Evolutionary conservation across 2,113 vertebrate species (phyloP).

Genomic region (Pituophis catenifer): DNA sequence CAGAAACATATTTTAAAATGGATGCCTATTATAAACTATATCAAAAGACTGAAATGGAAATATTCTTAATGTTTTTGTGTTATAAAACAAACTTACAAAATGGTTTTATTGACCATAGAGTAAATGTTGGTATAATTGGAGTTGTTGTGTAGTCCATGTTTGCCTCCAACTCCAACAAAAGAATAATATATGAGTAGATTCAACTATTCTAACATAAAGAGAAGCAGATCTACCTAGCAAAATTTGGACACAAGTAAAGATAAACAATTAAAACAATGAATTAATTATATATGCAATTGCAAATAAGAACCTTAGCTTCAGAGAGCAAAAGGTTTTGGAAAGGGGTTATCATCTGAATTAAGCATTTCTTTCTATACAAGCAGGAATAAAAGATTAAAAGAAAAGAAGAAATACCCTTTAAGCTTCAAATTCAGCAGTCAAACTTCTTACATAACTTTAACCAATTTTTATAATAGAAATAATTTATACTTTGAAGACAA

Average conservation of each 20-base stretch:
- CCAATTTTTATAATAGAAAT: constrained; percentile 60
- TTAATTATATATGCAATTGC: not conserved
- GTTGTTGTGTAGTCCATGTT: not conserved
- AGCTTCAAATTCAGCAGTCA: constrained; percentile 28
- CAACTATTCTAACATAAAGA: not conserved
- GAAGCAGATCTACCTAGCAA: not conserved
- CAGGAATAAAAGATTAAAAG: constrained; percentile 40
- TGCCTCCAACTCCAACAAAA: not conserved
- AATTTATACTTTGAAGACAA: constrained; percentile 68
- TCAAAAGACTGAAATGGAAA: rapidly evolving
- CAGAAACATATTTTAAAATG: not conserved
- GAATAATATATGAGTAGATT: not conserved
- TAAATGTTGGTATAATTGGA: not conserved
- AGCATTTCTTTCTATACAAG: constrained; percentile 35
- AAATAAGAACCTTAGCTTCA: not conserved
- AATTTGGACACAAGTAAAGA: not conserved
- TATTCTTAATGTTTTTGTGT: not conserved
- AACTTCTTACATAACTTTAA: constrained; percentile 66
- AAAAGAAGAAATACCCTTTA: not conserved
- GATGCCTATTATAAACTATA: not conserved
- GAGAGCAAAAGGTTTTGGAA: not conserved
- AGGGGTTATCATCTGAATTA: not conserved
- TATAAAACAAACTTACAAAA: not conserved
- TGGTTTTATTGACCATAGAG: not conserved
- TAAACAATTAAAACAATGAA: not conserved